These are phyloP conservation scores for Thymelicus sylvestris DNA, from an alignment of 2,888 invertebrate species.

Conservation along the genomic window DNA sequence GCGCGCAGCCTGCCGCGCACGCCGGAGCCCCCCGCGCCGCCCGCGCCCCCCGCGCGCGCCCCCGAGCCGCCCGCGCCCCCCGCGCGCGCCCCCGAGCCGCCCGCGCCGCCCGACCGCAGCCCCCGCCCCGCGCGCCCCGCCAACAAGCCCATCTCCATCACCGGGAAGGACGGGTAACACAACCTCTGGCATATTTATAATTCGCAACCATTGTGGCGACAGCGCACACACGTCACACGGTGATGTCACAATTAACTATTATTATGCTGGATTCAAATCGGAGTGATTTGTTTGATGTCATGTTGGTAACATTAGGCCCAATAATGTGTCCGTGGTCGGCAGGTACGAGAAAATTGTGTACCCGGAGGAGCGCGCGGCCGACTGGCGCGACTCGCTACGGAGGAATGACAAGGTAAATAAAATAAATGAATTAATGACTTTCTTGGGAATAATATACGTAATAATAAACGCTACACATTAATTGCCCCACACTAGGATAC, in stretches of 20 bases:
- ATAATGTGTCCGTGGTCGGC: not conserved
- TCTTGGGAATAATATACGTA: no score
- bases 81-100: conserved; percentile 25
- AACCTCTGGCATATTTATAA: not conserved
- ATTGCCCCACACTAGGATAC: no score
- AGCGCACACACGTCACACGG: no score
- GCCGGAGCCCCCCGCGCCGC: conserved; percentile 19
- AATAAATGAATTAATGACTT: no score
- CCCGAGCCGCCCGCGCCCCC: conserved; percentile 25
- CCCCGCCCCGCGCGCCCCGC: conserved; percentile 24
- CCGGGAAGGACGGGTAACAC: conserved; percentile 66
- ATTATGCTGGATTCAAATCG: no score
- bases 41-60: conserved; percentile 25
- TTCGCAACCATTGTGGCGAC: no score
- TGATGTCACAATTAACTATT: no score
- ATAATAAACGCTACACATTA: no score
- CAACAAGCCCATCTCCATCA: conserved; percentile 58
- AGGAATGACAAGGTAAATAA: conserved; percentile 82
- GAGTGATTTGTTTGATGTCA: no score
- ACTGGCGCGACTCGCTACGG: conserved; percentile 83
- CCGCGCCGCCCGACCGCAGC: conserved; percentile 16
- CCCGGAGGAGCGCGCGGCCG: conserved; percentile 58
- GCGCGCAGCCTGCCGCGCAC: conserved; percentile 25
- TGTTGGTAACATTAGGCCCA: no score
- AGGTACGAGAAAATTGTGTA: conserved; percentile 71